These are phyloP conservation scores for Patella pellucida DNA, from an alignment of 2,888 invertebrate genomes.

Conservation along the genomic window DNA sequence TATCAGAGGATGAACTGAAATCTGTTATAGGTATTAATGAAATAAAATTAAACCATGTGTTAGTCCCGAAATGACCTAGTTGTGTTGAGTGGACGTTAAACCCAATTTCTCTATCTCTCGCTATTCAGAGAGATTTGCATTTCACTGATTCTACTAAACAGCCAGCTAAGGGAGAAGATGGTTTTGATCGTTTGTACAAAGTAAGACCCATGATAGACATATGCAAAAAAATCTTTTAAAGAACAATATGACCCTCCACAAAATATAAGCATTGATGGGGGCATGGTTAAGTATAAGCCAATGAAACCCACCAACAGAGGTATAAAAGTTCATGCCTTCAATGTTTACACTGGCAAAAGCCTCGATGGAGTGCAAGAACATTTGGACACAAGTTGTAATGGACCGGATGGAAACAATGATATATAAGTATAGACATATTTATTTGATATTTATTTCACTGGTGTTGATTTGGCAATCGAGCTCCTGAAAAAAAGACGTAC, in stretches of 20 bases:
- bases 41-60: too few relatives aligned
- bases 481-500: neutral
- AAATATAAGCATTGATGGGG: too few relatives aligned
- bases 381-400: neutral
- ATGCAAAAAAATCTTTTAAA: neutral
- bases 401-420: neutral
- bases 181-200: constrained; percentile 6
- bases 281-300: neutral
- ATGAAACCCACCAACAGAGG: constrained; percentile 14
- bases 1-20: too few relatives aligned
- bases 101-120: too few relatives aligned
- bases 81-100: too few relatives aligned
- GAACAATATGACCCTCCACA: too few relatives aligned
- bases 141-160: neutral
- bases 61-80: too few relatives aligned
- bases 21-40: too few relatives aligned
- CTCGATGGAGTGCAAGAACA: too few relatives aligned
- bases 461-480: too few relatives aligned
- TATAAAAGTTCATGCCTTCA: constrained; percentile 10
- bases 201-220: neutral
- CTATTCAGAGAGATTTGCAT: neutral
- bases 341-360: constrained; percentile 9
- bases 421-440: too few relatives aligned
- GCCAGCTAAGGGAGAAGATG: neutral
- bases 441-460: too few relatives aligned